Percentiles rank a stretch among this genome's conserved stretches.
Evolutionary conservation across 37 sponge, comb jelly and placozoan genomes (phyloP).

Genomic region (Eunapius fragilis): DNA sequence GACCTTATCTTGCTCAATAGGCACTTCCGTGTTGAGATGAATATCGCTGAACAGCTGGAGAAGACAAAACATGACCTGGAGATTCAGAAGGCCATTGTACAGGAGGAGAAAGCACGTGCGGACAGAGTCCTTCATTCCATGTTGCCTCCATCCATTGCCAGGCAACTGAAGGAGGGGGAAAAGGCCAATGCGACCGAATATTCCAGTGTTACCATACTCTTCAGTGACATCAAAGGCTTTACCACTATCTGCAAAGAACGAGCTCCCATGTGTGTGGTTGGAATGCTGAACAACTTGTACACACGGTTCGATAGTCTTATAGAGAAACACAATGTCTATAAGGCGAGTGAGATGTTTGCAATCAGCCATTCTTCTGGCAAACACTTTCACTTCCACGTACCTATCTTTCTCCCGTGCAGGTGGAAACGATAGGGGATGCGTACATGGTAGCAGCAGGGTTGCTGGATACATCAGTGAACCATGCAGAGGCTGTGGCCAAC

Average conservation of each 20-base stretch:
- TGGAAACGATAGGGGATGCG: slow-evolving; percentile 91
- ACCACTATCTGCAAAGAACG: slow-evolving; percentile 73
- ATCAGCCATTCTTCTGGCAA: too few relatives aligned
- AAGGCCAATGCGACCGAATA: slow-evolving; percentile 40
- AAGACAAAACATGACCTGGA: slow-evolving; percentile 50
- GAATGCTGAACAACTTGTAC: slow-evolving; percentile 78
- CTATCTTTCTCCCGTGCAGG: too few relatives aligned
- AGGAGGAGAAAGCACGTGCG: slow-evolving; percentile 61
- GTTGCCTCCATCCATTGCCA: slow-evolving; percentile 70
- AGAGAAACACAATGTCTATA: slow-evolving; percentile 75
- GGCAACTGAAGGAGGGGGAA: slow-evolving; percentile 24
- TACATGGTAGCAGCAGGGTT: slow-evolving; percentile 88
- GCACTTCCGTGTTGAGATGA: slow-evolving; percentile 58
- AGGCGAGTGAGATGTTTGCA: slow-evolving; percentile 34
- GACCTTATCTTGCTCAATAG: slow-evolving; percentile 65
- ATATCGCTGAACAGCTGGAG: slow-evolving; percentile 50
- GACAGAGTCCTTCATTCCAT: slow-evolving; percentile 76
- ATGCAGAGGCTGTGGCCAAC: slow-evolving; percentile 62
- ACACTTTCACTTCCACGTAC: too few relatives aligned
- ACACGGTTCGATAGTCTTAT: slow-evolving; percentile 64
- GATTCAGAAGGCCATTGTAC: slow-evolving; percentile 46
- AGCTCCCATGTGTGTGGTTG: slow-evolving; percentile 69
- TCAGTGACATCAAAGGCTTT: slow-evolving; percentile 91
- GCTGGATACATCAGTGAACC: slow-evolving; percentile 40
- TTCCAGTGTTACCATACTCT: slow-evolving; percentile 70